Conservation (phyloP, 1,140 invertebrate species). For the Drosophila ohnishii region DNA sequence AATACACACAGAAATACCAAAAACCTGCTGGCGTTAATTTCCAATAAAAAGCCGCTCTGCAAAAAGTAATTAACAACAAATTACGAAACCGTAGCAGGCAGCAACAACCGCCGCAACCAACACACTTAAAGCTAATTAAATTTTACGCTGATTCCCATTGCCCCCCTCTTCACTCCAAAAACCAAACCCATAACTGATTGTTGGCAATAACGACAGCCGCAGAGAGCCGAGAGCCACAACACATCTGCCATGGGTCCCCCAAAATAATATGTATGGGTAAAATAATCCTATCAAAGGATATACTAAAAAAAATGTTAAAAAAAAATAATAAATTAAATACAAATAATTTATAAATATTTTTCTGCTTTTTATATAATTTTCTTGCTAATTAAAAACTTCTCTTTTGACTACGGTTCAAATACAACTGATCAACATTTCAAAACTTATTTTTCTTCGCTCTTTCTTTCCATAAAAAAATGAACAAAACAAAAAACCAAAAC, state of each 20-base stretch:
- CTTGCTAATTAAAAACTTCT: neutral
- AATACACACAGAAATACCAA: constrained; percentile 24
- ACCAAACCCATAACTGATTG: constrained; percentile 35
- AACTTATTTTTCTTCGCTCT: neutral
- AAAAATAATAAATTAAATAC: neutral
- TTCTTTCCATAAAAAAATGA: constrained; percentile 48
- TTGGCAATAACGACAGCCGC: constrained; percentile 42
- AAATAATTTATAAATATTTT: too few relatives aligned
- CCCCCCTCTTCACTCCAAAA: neutral
- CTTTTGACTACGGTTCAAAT: neutral
- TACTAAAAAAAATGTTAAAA: neutral
- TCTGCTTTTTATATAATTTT: too few relatives aligned
- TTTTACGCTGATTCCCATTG: constrained; percentile 40
- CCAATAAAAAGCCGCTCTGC: constrained; percentile 63
- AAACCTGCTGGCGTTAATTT: constrained; percentile 70
- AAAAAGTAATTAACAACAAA: constrained; percentile 78
- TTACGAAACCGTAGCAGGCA: constrained; percentile 54
- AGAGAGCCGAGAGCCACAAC: constrained; percentile 23
- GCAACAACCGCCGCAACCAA: constrained; percentile 50
- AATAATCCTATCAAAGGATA: neutral
- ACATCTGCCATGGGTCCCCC: constrained; percentile 22
- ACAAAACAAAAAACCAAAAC: constrained; percentile 7
- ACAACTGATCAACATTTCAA: neutral
- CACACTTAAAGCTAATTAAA: constrained; percentile 76
- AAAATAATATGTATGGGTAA: constrained; percentile 6